These are phyloP conservation scores for Cerastoderma edule DNA, from an alignment of 2,888 invertebrate species.

Conservation along the genomic window DNA sequence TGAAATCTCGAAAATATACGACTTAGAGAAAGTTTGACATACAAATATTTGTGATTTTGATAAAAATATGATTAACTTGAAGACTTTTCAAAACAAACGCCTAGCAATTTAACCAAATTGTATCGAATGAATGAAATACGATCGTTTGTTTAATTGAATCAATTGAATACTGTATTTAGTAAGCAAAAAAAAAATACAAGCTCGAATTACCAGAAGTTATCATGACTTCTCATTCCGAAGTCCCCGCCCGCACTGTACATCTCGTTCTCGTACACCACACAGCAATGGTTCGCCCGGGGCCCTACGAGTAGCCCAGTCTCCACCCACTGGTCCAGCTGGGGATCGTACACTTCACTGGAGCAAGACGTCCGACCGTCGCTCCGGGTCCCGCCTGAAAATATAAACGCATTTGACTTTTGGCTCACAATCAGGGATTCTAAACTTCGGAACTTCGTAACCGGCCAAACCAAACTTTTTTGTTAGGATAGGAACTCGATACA, in stretches of 20 bases:
- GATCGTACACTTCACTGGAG: slow-evolving; percentile 74
- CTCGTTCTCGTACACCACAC: slow-evolving; percentile 62
- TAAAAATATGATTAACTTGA: too few species aligned
- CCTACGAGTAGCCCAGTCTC: slow-evolving; percentile 68
- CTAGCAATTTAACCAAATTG: too few species aligned
- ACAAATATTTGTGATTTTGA: too few species aligned
- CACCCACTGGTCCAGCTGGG: slow-evolving; percentile 69
- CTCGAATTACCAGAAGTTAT: slow-evolving; percentile 77
- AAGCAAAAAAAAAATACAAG: slow-evolving; percentile 18
- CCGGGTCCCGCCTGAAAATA: slow-evolving; percentile 69
- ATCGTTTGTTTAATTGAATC: too few species aligned
- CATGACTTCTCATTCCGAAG: slow-evolving; percentile 69
- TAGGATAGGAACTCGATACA: too few species aligned
- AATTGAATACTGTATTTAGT: too few species aligned
- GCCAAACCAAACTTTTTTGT: too few species aligned
- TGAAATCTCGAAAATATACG: too few species aligned
- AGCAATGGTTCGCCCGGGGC: slow-evolving; percentile 70
- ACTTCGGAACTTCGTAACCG: too few species aligned
- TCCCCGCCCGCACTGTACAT: slow-evolving; percentile 75
- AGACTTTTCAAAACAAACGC: too few species aligned
- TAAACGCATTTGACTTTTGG: neutral
- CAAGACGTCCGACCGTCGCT: slow-evolving; percentile 70
- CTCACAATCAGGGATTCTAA: slow-evolving; percentile 6
- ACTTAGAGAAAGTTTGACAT: too few species aligned
- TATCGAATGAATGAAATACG: too few species aligned